phyloP scores from a whole-genome alignment of 2,888 invertebrate genomes.

The Lycocerus yunnanus region DNA sequence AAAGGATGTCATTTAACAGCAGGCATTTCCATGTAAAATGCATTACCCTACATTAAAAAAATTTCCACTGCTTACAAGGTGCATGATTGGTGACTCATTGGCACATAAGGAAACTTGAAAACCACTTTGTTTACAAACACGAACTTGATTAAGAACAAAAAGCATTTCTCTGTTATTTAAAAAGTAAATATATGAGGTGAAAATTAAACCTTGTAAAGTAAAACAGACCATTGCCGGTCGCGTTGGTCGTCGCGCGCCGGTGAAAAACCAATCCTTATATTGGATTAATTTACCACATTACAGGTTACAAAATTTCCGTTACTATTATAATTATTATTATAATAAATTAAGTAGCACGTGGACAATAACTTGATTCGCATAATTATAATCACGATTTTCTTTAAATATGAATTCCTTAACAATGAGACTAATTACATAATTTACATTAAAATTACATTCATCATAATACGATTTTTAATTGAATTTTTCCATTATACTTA shows the following conservation, averaged over 20 bases:
- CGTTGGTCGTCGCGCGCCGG: not conserved
- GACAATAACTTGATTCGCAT: not conserved
- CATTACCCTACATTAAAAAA: not conserved
- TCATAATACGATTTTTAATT: not conserved
- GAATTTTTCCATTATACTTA: not conserved
- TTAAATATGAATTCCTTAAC: not conserved
- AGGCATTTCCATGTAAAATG: not conserved
- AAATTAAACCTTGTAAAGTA: not conserved
- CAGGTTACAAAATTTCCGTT: not conserved
- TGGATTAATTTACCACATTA: not conserved
- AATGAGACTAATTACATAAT: not conserved
- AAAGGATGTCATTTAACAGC: not conserved
- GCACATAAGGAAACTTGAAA: not conserved
- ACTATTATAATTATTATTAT: not conserved
- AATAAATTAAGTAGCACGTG: not conserved
- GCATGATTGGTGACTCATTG: not conserved
- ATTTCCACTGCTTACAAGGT: not conserved
- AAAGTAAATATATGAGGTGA: not conserved
- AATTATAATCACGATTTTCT: not conserved
- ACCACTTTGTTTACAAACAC: not conserved
- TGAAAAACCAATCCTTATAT: not conserved
- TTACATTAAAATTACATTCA: not conserved
- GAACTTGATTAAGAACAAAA: not conserved
- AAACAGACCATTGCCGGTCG: not conserved
- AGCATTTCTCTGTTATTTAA: not conserved